A percentile compares a stretch with the other conserved stretches of the same genome.
Evolutionary conservation across 2,888 invertebrate genomes (phyloP).

Genomic region (Nephrotoma guestfalica): DNA sequence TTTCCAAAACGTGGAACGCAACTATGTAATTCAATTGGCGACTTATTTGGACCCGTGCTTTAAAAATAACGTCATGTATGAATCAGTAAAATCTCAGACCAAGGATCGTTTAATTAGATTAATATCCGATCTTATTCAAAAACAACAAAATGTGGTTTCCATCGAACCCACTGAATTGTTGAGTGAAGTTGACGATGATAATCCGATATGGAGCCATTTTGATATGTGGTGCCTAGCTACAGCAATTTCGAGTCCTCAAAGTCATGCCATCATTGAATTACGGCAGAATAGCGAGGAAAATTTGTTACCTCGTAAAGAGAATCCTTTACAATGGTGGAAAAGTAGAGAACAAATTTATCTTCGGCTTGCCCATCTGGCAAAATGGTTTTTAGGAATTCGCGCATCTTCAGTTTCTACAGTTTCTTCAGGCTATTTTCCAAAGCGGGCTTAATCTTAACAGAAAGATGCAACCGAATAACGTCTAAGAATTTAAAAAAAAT

Average conservation of each 20-base stretch:
- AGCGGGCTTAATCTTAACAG: slow-evolving; percentile 3
- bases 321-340: slow-evolving; percentile 8
- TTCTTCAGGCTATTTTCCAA: slow-evolving; percentile 8
- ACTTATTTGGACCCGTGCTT: too few species aligned
- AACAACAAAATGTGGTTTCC: background rate
- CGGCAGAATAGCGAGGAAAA: background rate
- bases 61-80: too few species aligned
- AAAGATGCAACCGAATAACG: slow-evolving; percentile 6
- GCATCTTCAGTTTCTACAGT: slow-evolving; percentile 3
- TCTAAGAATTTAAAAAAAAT: background rate
- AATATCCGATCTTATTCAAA: background rate
- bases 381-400: background rate
- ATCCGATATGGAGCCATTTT: background rate
- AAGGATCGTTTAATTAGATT: too few species aligned
- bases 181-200: background rate
- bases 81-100: too few species aligned
- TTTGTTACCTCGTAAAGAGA: background rate
- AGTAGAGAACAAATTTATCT: background rate
- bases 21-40: too few species aligned
- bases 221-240: background rate
- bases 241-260: background rate
- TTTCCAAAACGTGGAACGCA: too few species aligned
- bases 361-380: background rate
- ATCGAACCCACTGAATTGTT: background rate
- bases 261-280: background rate